phyloP scores from a whole-genome alignment of 2,113 vertebrate genomes.

The Lethenteron reissneri region DNA sequence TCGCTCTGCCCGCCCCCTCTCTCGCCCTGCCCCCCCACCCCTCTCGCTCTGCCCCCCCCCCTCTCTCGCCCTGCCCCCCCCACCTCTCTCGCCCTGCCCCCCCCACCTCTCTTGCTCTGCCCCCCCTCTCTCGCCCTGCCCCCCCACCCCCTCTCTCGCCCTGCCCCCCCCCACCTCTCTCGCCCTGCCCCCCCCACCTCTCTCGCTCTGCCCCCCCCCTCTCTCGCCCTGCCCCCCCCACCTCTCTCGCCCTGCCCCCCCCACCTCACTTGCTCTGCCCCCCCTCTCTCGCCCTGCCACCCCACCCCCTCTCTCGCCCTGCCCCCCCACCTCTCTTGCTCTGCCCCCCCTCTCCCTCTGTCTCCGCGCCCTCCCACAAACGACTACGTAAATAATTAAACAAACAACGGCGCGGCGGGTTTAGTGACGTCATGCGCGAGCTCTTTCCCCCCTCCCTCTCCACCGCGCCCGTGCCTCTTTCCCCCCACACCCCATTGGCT shows the following conservation, averaged over 20 bases:
- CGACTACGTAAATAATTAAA: neutral
- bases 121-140: neutral
- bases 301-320: neutral
- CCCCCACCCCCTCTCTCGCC: no score
- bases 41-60: neutral
- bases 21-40: neutral
- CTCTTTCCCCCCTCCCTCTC: neutral
- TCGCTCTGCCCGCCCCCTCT: no score
- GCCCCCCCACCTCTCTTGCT: neutral
- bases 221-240: no score
- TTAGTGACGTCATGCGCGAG: no score
- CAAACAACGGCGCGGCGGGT: neutral
- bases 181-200: neutral
- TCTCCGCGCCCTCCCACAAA: neutral
- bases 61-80: neutral
- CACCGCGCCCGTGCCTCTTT: no score
- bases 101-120: neutral
- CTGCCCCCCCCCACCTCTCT: conserved; percentile 2
- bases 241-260: no score
- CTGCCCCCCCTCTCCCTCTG: neutral
- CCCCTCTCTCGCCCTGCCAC: no score
- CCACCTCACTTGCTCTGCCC: no score
- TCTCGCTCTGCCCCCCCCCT: neutral
- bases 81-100: neutral
- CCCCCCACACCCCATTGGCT: no score